Evolutionary conservation across 2,888 invertebrate genomes (phyloP).

Genomic region (Drosophila helvetica): DNA sequence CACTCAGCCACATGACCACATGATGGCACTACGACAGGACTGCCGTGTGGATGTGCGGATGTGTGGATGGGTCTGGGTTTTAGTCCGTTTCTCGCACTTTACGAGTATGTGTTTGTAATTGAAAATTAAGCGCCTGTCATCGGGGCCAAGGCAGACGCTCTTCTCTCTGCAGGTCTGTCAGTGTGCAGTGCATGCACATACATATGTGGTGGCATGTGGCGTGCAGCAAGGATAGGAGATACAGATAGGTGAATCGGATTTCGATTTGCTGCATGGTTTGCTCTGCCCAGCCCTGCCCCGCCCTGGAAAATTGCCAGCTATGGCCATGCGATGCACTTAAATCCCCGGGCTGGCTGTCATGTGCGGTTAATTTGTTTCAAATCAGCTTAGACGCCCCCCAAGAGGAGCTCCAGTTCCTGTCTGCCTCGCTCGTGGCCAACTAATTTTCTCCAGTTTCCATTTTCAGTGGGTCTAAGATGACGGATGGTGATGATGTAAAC

Average conservation of each 20-base stretch:
- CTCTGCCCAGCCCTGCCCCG: background rate
- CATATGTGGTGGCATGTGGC: conserved; percentile 1
- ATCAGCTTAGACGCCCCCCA: conserved; percentile 53
- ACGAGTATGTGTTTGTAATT: conserved; percentile 69
- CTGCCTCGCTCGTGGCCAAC: conserved; percentile 39
- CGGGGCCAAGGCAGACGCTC: conserved; percentile 36
- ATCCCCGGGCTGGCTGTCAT: conserved; percentile 66
- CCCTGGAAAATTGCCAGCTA: conserved; percentile 68
- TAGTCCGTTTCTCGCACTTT: conserved; percentile 50
- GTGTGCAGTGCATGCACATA: conserved; percentile 1
- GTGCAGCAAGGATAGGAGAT: conserved; percentile 1
- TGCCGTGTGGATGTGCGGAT: background rate
- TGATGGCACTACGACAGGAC: conserved; percentile 52
- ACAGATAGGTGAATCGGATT: conserved; percentile 37
- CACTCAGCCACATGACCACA: conserved; percentile 49
- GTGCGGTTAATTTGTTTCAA: conserved; percentile 75
- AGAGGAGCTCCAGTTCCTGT: conserved; percentile 16
- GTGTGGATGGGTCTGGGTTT: conserved; percentile 21
- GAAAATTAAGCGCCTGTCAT: conserved; percentile 75
- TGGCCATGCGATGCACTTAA: conserved; percentile 63
- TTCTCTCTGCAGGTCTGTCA: conserved; percentile 5
- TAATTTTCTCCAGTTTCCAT: conserved; percentile 37
- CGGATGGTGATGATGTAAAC: conserved; percentile 7
- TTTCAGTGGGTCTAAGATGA: background rate
- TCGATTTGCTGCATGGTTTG: conserved; percentile 46